Base-by-base conservation (phyloP, 2,888 invertebrate genomes). In the Macropis europaea region DNA sequence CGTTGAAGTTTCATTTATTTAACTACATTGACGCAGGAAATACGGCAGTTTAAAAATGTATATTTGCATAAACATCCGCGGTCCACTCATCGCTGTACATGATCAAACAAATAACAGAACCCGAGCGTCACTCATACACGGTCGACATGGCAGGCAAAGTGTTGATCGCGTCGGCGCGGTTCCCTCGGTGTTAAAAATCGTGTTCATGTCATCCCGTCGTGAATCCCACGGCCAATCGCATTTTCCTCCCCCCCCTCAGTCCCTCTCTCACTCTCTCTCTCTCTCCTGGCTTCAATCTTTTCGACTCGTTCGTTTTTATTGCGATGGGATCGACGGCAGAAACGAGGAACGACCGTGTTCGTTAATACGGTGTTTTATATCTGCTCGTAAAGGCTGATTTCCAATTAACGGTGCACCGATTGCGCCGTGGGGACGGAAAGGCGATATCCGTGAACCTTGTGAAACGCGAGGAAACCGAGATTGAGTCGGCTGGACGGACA, bases 301-400 rank as follows among this genome's bases (percentile, higher is more conserved):
- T 5, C 17, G 9, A 28, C 17, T 13, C 26, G 38, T 9, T 17
- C 24, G 15, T 38, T 47, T 19, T 53, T 17, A 22, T 53, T 30
- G 19, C 28, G 52, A 53, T 15, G 43, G 30, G 36, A 69, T 32
- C 19, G 30, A 43, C 22, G 53, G 17, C 30, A 50, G 42, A 50
- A 68, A 56, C 56, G 45, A 47, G 63, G 17, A 40, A 56, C 24
- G 30, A 28, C 57, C 30, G 28, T 36, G 32, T 70, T 47, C 50
- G 22, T 52, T 57, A 52, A 56, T 36, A 50, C 53, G 36, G 45
- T 19, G 30, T 43, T 53, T 54, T 53, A 57, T 42, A 43, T 28
- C n/a, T 13, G 70, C 57, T 68, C 70, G 70, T 70, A 70, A 70
- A 60, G 47, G 60, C 48, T 38, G 17, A 48, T 54, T 71, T 48